Evolutionary conservation across 2,888 invertebrate species (phyloP), one percentile per base, ranked within the genome.

Genomic region (Drosophila picticornis): DNA sequence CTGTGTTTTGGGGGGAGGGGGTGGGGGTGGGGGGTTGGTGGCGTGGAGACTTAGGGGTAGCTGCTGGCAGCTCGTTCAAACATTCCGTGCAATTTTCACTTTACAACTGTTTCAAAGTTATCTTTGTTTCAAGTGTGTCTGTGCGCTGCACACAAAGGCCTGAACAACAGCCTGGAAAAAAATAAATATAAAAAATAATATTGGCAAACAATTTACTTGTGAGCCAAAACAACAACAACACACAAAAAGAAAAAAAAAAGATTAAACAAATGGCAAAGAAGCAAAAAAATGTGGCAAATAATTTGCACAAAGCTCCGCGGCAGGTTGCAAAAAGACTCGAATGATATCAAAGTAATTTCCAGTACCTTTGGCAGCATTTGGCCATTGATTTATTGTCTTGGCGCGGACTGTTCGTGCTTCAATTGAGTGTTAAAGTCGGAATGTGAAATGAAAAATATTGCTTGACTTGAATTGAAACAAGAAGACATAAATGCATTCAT

Each of bases 201-300:
- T 84, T 88, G 89, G 87, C 89, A 91, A 91, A 91, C 90, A 91
- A 91, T 91, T 91, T 91, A 91, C 90, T 85, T 90, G 81, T 68
- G 74, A 62, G 72, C 75, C 58, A 75, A 78, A 77, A 84, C 71
- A 53, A 66, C 48, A 53, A 60, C 68, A 76, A 76, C 9, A 38
- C 9, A 9, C 9, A 29, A 27, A 50, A 34, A 25, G 11, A 27
- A 3, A 31, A 19, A 31, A 27, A n/a, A 9, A 25, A 4, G n/a
- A 1, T 2, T 7, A 46, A 46, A 46, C 46, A 46, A 46, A 46
- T 7, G 4, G 16, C 25, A 46, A 46, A 25, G 25, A 25, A 13
- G 43, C 11, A 11, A 34, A 2, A 34, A 73, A 85, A 82, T 71
- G 83, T 70, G 77, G 86, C 81, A 91, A 91, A 89, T 91, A 88